A percentile compares a stretch with the other conserved stretches of the same genome.
These are phyloP conservation scores for Astyanax mexicanus DNA, from an alignment of 2,797 vertebrate species.

Conservation along the genomic window DNA sequence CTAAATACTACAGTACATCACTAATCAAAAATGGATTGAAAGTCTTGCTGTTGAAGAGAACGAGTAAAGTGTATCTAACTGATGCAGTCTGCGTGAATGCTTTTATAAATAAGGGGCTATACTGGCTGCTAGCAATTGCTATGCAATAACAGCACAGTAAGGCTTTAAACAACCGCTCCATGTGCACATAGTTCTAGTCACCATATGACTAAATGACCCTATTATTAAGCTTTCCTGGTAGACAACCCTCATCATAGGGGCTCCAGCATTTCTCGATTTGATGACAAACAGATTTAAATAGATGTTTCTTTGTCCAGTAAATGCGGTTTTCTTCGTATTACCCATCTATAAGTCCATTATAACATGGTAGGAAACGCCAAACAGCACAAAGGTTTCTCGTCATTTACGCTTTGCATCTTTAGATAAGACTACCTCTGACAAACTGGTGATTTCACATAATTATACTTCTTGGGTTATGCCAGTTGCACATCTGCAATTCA, in stretches of 20 bases:
- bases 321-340: conserved; percentile 44
- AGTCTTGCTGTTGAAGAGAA: background rate
- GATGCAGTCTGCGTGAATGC: background rate
- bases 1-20: too few species aligned
- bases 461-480: conserved; percentile 36
- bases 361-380: conserved; percentile 47
- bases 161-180: conserved; percentile 21
- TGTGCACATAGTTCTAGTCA: conserved; percentile 36
- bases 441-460: conserved; percentile 42
- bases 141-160: conserved; percentile 31
- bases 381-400: conserved; percentile 52
- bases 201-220: conserved; percentile 45
- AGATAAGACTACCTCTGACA: conserved; percentile 57
- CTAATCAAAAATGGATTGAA: too few species aligned
- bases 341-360: conserved; percentile 44
- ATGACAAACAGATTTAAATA: conserved; percentile 54
- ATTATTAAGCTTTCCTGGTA: conserved; percentile 40
- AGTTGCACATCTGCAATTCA: conserved; percentile 41
- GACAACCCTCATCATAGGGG: conserved; percentile 44
- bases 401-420: conserved; percentile 37
- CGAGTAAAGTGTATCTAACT: background rate
- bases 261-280: conserved; percentile 45
- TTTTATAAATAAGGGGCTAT: conserved; percentile 13
- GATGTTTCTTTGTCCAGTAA: conserved; percentile 50
- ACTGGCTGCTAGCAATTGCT: conserved; percentile 33